Conservation (phyloP, 2,113 vertebrate genomes). For the Galeopterus variegatus region DNA sequence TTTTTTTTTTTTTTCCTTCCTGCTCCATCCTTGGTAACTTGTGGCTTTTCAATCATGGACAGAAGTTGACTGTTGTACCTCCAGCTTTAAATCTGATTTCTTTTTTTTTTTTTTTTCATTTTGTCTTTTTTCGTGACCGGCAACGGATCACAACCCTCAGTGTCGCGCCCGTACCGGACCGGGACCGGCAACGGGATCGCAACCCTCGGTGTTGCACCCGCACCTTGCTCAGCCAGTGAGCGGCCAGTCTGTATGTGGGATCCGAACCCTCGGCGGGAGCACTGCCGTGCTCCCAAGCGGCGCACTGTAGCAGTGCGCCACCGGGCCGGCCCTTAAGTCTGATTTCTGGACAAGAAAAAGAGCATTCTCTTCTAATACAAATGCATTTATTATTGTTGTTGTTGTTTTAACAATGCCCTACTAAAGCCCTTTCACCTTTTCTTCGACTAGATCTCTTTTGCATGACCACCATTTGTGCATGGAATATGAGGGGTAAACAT, state of each 20-base stretch:
- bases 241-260: too few relatives aligned
- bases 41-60: not conserved
- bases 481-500: not conserved
- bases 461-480: not conserved
- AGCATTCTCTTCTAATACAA: not conserved
- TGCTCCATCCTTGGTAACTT: not conserved
- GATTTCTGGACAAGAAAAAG: not conserved
- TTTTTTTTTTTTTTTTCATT: too few relatives aligned
- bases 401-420: not conserved
- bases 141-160: too few relatives aligned
- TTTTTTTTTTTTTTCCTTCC: not conserved
- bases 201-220: too few relatives aligned
- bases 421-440: not conserved
- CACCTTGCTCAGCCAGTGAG: too few relatives aligned
- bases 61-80: not conserved
- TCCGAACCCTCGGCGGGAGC: too few relatives aligned
- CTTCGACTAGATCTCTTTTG: not conserved
- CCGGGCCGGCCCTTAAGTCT: too few relatives aligned
- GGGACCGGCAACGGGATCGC: too few relatives aligned
- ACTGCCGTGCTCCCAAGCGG: too few relatives aligned
- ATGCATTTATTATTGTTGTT: not conserved
- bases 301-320: too few relatives aligned
- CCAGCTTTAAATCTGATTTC: not conserved
- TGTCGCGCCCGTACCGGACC: too few relatives aligned
- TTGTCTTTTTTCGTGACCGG: too few relatives aligned